Base-by-base conservation (phyloP, 2,888 invertebrate genomes). In the Pandemis cinnamomeana region DNA sequence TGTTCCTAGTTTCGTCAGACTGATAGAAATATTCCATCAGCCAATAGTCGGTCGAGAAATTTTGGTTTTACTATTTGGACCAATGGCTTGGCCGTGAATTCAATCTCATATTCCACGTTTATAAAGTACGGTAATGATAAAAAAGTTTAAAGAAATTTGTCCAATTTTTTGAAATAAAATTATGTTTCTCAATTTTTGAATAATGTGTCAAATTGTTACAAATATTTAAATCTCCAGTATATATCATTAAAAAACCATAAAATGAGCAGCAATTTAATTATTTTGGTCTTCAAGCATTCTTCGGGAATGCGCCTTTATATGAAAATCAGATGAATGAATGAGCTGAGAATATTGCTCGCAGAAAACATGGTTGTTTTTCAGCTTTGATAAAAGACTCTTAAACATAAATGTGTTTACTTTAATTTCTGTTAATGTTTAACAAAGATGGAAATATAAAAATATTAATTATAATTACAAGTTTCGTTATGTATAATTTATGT, bases 311-410 rank as follows among this genome's bases (percentile, higher is more conserved):
- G 76, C 71, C 51, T 72, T 72, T 10, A 61, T 27, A 70, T 53
- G 42, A 67, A 55, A 71, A 74, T 73, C 60, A 76, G 77, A 84
- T 88, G 88, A 87, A 89, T 89, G 86, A 86, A 86, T 84, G 73
- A 70, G 67, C 66, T 66, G 46, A 62, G 64, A 71, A 67, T 58
- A 58, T 74, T 61, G 70, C 71, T 74, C 84, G 80, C 81, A 90
- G 88, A 91, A 93, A 92, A 93, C 89, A 93, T 93, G 93, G 93
- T 93, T 93, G 92, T 93, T 93, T 93, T 93, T 93, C 93, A 93
- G 93, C 89, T 90, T 93, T 89, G 86, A 82, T 88, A 84, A 86
- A 84, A 85, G 84, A 83, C 87, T 89, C 87, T 89, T 83, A 82
- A 85, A 74, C 51, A 84, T 83, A 82, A 83, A 80, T 80, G 80